A percentile compares a stretch with the other conserved stretches of the same genome.
These are phyloP conservation scores for Coleophora deauratella DNA, from an alignment of 2,888 invertebrate species.

Conservation along the genomic window DNA sequence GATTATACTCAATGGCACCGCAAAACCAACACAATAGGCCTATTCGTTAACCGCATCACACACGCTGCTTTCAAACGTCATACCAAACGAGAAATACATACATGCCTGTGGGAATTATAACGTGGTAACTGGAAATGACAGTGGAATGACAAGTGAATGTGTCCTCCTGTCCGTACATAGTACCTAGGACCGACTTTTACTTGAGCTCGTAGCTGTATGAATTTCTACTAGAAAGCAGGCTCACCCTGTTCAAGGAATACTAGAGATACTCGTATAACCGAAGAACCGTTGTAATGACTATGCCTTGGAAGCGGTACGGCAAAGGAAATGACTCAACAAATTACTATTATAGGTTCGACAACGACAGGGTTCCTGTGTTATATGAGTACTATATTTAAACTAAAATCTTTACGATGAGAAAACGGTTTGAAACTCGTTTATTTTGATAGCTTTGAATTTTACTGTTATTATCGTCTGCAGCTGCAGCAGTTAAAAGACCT, in stretches of 20 bases:
- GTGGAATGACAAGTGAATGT: neutral
- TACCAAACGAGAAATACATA: no score
- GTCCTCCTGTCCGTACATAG: neutral
- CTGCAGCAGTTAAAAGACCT: no score
- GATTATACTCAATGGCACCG: no score
- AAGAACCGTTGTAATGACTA: conserved; percentile 65
- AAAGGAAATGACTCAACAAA: conserved; percentile 51
- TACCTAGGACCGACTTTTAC: conserved; percentile 12
- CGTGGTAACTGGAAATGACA: neutral
- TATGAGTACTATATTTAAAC: conserved; percentile 9
- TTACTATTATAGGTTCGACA: conserved; percentile 48
- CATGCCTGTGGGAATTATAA: no score
- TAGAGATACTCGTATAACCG: no score
- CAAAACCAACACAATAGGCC: no score
- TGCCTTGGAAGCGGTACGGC: conserved; percentile 41
- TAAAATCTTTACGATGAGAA: no score
- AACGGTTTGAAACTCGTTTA: no score
- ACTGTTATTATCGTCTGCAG: no score
- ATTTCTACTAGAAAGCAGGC: conserved; percentile 30
- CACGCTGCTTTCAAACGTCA: no score
- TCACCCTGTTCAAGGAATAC: conserved; percentile 37
- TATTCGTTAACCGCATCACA: no score
- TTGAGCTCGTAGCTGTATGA: conserved; percentile 16
- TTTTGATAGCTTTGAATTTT: no score
- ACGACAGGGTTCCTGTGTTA: conserved; percentile 22